Conservation (phyloP, 2,888 invertebrate species). For the Polydesmus complanatus region DNA sequence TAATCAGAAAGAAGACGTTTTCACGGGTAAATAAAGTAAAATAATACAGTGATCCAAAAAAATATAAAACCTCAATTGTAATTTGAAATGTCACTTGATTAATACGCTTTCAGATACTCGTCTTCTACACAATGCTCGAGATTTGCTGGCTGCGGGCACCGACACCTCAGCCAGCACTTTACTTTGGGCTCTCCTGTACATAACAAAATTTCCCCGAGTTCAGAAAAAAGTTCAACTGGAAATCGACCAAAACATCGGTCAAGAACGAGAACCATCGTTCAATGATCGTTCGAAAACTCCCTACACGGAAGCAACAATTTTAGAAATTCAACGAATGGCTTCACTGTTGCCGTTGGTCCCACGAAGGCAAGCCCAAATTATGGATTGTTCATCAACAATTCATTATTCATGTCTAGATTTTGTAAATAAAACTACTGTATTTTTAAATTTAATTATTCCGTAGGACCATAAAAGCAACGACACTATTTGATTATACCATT, state of each 20-base stretch:
- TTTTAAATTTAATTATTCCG: too few species aligned
- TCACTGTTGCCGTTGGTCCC: neutral
- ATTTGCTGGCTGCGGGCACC: constrained; percentile 83
- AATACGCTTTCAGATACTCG: neutral
- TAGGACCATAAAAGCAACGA: too few species aligned
- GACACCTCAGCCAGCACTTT: constrained; percentile 82
- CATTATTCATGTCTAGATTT: too few species aligned
- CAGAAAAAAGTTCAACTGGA: constrained; percentile 73
- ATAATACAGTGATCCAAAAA: neutral
- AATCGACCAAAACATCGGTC: constrained; percentile 51
- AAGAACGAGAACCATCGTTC: constrained; percentile 60
- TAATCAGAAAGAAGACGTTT: neutral
- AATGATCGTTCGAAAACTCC: constrained; percentile 71
- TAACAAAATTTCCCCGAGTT: constrained; percentile 70
- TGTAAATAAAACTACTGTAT: too few species aligned
- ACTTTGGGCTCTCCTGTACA: constrained; percentile 73
- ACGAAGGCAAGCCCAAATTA: too few species aligned
- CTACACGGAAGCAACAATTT: constrained; percentile 71
- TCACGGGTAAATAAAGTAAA: neutral
- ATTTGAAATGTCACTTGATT: too few species aligned
- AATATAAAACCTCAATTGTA: too few species aligned
- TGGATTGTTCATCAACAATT: too few species aligned
- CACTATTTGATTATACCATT: too few species aligned
- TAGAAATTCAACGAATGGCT: constrained; percentile 70
- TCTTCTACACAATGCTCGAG: constrained; percentile 38